Evolutionary conservation across 2,888 invertebrate species (phyloP), one percentile per base, ranked within the genome.

Genomic region (Ephialtes manifestator): DNA sequence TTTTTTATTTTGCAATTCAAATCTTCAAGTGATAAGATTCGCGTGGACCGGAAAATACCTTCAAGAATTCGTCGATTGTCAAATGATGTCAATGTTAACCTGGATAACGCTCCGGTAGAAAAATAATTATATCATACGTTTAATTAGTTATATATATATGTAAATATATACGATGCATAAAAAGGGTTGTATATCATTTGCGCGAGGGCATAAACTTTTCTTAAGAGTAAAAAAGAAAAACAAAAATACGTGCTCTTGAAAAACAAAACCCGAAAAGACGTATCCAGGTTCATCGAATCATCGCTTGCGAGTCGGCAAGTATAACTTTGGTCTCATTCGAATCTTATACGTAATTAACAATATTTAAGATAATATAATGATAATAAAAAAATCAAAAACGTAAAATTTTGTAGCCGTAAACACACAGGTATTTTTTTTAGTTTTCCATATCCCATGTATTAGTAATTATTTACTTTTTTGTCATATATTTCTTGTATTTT

Each of bases 341-440:
- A 71, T 51, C 75, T 85, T 85, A 81, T 39, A 75, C 48, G 65
- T 71, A 82, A 82, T 82, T 31, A 78, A 81, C 78, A 70, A 70
- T 60, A 48, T 48, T 55, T 28, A 18, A 18, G 43, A 51, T 24
- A 67, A 24, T 67, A 74, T 13, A 18, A 39, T 43, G 24, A 13
- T 28, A 43, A 24, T 24, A 46, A 43, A 46, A 28, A 28, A 60
- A 60, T 28, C 20, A 55, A 81, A 76, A 28, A 18, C 20, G 35
- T 35, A n/a, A 31, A 48, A 35, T 58, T 68, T 71, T 20, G 35
- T 75, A 20, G 35, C 31, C n/a, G 13, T 18, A n/a, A 65, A 43
- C 55, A 28, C 39, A 11, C 39, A 31, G n/a, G 46, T 43, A n/a
- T 46, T 65, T 58, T 35, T 20, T 67, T 7, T 28, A 67, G 10